Base-by-base conservation (phyloP, 1,140 invertebrate genomes). In the Heliothis virescens region DNA sequence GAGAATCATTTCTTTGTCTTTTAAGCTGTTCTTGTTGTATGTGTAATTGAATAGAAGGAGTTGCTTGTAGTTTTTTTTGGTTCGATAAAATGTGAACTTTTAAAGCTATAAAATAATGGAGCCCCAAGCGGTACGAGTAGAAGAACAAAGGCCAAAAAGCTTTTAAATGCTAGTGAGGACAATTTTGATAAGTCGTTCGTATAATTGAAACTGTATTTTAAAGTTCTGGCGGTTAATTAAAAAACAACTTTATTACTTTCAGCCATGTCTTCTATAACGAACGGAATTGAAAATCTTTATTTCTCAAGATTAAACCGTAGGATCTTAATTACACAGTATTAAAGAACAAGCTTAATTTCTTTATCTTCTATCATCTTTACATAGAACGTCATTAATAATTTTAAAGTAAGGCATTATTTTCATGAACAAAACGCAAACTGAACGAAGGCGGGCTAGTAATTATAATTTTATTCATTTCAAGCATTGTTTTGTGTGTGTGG, bases 391-490 rank as follows among this genome's bases (percentile, higher is more conserved):
- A 79, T 79, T 72, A 79, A 79, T 73, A 63, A 80, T 60, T 60
- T 75, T 34, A 75, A 67, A 75, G 18, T 67, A 80, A 80, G 21
- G 52, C 67, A 80, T 75, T 75, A 75, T 75, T 57, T 80, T 79
- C 48, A 26, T 60, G 77, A 87, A 91, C 89, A 90, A 90, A 90
- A 91, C 86, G 85, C 80, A 86, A 86, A 86, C 84, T 82, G 83
- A 79, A 91, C 86, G 89, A 89, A 83, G 85, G 83, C 81, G 79
- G 75, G 77, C 63, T 82, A 79, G 84, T 90, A 92, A 92, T 92
- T 91, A 90, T 90, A 87, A 89, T 91, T 85, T 88, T 88, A 89
- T 89, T 91, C 86, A 90, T 91, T 88, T 88, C 81, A 80, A 86
- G 85, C 87, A 90, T 90, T 91, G 89, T 91, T 88, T 91, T 87